Conservation (phyloP, 2,797 vertebrate genomes). For the Sciurus vulgaris region DNA sequence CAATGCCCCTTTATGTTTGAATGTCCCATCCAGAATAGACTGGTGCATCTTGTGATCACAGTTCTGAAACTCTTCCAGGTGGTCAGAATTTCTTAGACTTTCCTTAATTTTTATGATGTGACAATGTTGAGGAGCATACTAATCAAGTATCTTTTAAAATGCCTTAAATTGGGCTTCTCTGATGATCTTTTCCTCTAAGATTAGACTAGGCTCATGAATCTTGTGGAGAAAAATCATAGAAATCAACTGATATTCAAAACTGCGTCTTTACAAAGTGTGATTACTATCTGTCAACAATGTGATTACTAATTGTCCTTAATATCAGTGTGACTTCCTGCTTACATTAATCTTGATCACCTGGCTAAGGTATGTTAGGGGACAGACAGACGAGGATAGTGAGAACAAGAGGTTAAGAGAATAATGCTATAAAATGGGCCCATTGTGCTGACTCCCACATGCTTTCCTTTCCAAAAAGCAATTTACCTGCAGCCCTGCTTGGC, state of each 20-base stretch:
- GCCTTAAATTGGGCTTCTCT: no score
- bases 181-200: background rate
- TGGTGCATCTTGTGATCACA: no score
- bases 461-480: no score
- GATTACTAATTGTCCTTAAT: background rate
- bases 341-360: background rate
- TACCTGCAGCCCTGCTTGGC: no score
- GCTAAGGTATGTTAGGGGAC: no score
- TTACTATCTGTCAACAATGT: no score
- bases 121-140: background rate
- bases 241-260: no score
- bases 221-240: background rate
- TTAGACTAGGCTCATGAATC: background rate
- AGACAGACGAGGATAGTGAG: no score
- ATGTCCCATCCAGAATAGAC: background rate
- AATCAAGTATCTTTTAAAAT: background rate
- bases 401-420: no score
- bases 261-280: background rate
- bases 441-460: no score
- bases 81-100: background rate
- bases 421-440: no score
- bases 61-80: no score
- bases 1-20: background rate
- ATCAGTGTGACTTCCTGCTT: background rate
- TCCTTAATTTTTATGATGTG: background rate